Percentiles rank a stretch among this genome's conserved stretches.
These are phyloP conservation scores for Chrysotoxum bicinctum DNA, from an alignment of 2,888 invertebrate species.

Conservation along the genomic window DNA sequence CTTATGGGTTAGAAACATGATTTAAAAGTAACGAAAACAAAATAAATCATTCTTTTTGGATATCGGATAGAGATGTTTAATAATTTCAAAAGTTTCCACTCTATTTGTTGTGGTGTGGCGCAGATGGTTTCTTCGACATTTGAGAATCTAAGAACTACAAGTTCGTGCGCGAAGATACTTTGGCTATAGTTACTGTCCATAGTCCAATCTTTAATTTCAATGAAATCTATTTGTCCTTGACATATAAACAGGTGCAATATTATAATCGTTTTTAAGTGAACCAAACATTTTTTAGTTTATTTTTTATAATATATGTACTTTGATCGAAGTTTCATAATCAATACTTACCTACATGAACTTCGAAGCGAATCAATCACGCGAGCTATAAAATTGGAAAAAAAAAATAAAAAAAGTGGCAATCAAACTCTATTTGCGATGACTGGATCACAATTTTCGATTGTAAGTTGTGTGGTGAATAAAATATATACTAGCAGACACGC, in stretches of 20 bases:
- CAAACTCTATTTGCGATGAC: conserved; percentile 10
- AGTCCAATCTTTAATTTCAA: neutral
- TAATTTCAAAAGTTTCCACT: conserved; percentile 19
- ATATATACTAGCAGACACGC: neutral
- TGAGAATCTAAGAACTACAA: neutral
- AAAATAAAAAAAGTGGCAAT: neutral
- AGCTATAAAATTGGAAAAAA: neutral
- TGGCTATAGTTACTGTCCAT: neutral
- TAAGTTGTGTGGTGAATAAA: neutral
- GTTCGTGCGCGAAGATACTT: neutral
- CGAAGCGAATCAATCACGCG: neutral
- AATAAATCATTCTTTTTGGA: neutral
- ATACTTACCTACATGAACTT: neutral
- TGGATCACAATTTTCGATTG: conserved; percentile 12
- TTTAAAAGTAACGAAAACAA: neutral
- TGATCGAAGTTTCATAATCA: neutral
- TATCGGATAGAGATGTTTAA: neutral
- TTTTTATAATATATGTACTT: conserved; percentile 7
- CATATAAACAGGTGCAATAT: neutral
- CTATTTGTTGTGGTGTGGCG: neutral
- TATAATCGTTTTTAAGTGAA: neutral
- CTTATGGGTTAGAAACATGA: neutral
- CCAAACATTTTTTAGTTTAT: neutral
- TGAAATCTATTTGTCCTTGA: conserved; percentile 32
- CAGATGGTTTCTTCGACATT: neutral